phyloP scores from a whole-genome alignment of 2,113 vertebrate genomes.

The Tauraco erythrolophus region DNA sequence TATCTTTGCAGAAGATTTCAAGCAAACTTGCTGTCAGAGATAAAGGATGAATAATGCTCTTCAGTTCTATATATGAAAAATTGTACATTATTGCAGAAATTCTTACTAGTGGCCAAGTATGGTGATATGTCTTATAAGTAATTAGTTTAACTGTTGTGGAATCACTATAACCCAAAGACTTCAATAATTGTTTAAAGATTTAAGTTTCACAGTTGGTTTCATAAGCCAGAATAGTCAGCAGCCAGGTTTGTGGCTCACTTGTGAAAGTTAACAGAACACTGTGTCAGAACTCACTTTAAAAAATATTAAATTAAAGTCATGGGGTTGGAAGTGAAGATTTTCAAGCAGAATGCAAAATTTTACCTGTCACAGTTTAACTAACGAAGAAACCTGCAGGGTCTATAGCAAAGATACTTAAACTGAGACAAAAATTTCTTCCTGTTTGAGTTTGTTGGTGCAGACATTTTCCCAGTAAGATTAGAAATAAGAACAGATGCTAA shows the following conservation, averaged over 20 bases:
- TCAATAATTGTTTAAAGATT: slow-evolving; percentile 66
- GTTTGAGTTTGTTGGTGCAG: slow-evolving; percentile 10
- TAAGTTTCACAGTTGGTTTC: slow-evolving; percentile 52
- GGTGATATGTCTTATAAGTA: slow-evolving; percentile 19
- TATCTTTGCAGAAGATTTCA: background rate
- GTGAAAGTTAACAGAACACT: slow-evolving; percentile 56
- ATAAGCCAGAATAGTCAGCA: slow-evolving; percentile 12
- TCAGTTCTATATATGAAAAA: background rate
- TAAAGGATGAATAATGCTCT: background rate
- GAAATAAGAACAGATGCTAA: slow-evolving; percentile 44
- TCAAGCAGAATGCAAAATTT: background rate
- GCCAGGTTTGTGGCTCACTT: slow-evolving; percentile 36
- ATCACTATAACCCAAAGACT: slow-evolving; percentile 26
- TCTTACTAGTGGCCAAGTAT: slow-evolving; percentile 5
- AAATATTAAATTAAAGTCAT: background rate
- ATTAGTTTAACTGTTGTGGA: slow-evolving; percentile 56
- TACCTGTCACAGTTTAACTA: slow-evolving; percentile 27
- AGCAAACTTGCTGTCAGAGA: background rate
- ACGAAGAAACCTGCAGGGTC: slow-evolving; percentile 9
- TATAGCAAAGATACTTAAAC: slow-evolving; percentile 10
- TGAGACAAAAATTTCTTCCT: background rate
- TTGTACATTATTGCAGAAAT: background rate
- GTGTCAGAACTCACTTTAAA: slow-evolving; percentile 13
- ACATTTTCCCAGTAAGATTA: slow-evolving; percentile 24
- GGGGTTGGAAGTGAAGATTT: background rate